These are phyloP conservation scores for Falco naumanni DNA, from an alignment of 2,797 vertebrate genomes.

Conservation along the genomic window DNA sequence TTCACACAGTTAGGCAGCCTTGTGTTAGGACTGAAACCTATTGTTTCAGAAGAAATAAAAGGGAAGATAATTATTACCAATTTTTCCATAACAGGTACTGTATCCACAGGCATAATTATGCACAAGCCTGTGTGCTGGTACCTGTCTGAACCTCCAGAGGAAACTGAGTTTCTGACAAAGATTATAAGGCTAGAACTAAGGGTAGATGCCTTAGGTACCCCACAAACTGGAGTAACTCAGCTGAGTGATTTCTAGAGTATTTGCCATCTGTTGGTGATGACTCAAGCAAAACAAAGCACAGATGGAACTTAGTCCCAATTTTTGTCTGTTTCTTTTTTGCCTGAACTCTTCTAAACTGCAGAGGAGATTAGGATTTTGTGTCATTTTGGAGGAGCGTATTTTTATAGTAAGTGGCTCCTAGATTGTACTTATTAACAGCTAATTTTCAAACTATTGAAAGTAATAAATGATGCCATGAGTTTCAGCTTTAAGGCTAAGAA, in stretches of 20 bases:
- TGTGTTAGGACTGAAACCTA: background rate
- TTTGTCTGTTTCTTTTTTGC: background rate
- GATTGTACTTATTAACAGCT: background rate
- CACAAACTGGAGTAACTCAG: background rate
- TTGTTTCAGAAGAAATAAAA: background rate
- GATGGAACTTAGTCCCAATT: background rate
- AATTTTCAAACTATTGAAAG: background rate
- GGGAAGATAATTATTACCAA: background rate
- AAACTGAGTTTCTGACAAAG: background rate
- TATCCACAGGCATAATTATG: background rate
- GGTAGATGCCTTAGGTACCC: background rate
- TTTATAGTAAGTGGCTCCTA: background rate
- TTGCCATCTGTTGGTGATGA: conserved; percentile 9
- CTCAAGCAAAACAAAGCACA: conserved; percentile 16
- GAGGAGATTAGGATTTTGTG: background rate
- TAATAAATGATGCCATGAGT: background rate
- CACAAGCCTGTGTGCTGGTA: background rate
- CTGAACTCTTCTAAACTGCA: background rate
- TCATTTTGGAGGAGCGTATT: background rate
- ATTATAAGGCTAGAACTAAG: background rate
- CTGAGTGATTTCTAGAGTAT: background rate
- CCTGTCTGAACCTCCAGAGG: background rate
- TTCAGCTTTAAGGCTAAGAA: background rate
- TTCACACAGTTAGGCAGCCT: background rate
- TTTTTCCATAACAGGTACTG: background rate